Conservation (phyloP, 2,797 vertebrate species). For the Gadopsis marmoratus region DNA sequence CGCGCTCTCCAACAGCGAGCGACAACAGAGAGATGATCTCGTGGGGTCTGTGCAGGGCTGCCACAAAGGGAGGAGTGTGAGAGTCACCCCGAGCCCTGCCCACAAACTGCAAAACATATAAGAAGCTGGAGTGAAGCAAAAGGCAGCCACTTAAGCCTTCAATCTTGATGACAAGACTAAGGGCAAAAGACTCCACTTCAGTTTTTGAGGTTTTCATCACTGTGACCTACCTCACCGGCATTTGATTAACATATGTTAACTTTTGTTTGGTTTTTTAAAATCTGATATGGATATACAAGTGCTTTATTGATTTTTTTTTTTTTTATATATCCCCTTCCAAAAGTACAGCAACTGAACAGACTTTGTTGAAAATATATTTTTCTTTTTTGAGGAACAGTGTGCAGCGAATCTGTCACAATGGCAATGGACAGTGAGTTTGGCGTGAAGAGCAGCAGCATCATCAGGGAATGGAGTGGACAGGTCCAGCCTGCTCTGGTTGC, state of each 20-base stretch:
- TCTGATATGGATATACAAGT: conserved; percentile 50
- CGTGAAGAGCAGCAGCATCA: conserved; percentile 80
- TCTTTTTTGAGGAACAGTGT: conserved; percentile 22
- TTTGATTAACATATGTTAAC: conserved; percentile 36
- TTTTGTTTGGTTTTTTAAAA: too few relatives aligned
- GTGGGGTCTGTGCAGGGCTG: conserved; percentile 78
- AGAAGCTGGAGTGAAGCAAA: conserved; percentile 76
- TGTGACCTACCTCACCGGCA: conserved; percentile 37
- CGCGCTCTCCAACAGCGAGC: conserved; percentile 62
- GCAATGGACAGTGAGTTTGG: conserved; percentile 78
- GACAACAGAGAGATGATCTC: conserved; percentile 72
- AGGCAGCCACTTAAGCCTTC: conserved; percentile 74
- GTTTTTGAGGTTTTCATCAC: conserved; percentile 14
- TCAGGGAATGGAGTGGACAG: conserved; percentile 83
- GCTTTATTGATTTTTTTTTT: conserved; percentile 26
- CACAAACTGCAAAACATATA: conserved; percentile 86
- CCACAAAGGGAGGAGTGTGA: conserved; percentile 88
- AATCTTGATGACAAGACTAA: conserved; percentile 69
- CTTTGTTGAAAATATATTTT: conserved; percentile 16
- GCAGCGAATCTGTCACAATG: conserved; percentile 63
- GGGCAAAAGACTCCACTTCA: conserved; percentile 27
- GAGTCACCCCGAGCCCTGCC: conserved; percentile 84
- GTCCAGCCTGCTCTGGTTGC: conserved; percentile 85
- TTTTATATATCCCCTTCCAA: neutral
- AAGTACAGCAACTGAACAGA: conserved; percentile 31